Evolutionary conservation across 2,113 vertebrate species (phyloP), one percentile per base, ranked within the genome.

Genomic region (Clarias magur): DNA sequence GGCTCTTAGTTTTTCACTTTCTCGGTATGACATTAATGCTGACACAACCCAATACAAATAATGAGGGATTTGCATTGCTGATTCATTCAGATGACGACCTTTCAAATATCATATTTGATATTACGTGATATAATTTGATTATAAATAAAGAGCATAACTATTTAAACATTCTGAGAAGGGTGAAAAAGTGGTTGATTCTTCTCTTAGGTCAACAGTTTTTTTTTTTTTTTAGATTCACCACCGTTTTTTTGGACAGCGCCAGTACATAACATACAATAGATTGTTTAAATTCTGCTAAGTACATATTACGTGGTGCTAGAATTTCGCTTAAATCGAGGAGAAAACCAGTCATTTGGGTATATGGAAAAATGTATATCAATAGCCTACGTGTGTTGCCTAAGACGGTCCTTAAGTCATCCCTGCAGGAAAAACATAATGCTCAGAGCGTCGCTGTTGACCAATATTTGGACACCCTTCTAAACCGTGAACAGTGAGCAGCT

Each of bases 371-470:
- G 2, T 38, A 38, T 38, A 38, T 38, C 34, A 38, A 38, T 38
- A 38, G 34, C 34, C 34, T 38, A 38, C 21, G 2, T 21, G 17
- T 1, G 73, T 27, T 56, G 25, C 16, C 54, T 78, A 54, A 12
- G 0, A n/a, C 30, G 19, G 10, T 17, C 2, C 5, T 6, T 42
- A 63, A 82, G 5, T 63, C 21, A 25, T 21, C 30, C 30, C 2
- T 86, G 83, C n/a, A 83, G 23, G 65, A 76, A 56, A 25, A 25
- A 0, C 8, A 30, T 62, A 72, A 62, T 83, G 65, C 88, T 79
- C 88, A 48, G 48, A 80, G 88, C 59, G 88, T 89, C 88, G 88
- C 88, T 89, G 59, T 87, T 81, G 13, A 75, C 88, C 85, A 89
- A 17, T 80, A 73, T 25, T 56, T 67, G 5, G 21, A 34, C 10